These are phyloP conservation scores for Chorisops tibialis DNA, from an alignment of 2,888 invertebrate genomes.

Conservation along the genomic window DNA sequence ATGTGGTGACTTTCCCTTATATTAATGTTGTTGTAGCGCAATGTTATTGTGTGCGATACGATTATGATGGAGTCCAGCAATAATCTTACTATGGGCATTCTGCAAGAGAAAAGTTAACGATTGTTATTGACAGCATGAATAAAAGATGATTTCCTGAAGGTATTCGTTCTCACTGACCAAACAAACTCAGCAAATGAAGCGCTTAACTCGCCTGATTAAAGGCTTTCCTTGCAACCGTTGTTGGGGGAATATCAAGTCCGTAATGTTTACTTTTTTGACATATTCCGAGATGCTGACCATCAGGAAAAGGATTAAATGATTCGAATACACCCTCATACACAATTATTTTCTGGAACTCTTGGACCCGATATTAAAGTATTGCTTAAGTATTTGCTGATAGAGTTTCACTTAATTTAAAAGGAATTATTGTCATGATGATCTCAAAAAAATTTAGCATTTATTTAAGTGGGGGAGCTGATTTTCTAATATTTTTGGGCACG, in stretches of 20 bases:
- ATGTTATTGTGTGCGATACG: too few species aligned
- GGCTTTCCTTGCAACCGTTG: not conserved
- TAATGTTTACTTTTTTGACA: slow-evolving; percentile 5
- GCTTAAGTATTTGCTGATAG: not conserved
- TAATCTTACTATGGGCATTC: too few species aligned
- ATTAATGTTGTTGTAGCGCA: too few species aligned
- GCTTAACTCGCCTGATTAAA: slow-evolving; percentile 30
- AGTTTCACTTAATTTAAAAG: slow-evolving; percentile 11
- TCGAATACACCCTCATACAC: too few species aligned
- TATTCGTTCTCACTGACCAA: not conserved
- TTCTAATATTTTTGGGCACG: too few species aligned
- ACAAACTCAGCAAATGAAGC: slow-evolving; percentile 26
- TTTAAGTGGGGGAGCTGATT: not conserved
- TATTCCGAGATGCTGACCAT: not conserved
- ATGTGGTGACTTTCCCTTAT: too few species aligned
- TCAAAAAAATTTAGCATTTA: not conserved
- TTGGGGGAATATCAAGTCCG: not conserved
- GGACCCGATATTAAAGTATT: not conserved
- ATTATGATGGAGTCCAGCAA: too few species aligned
- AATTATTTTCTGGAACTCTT: not conserved
- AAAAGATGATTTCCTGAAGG: slow-evolving; percentile 14
- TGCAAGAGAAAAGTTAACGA: not conserved
- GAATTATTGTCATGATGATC: slow-evolving; percentile 2
- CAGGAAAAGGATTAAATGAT: slow-evolving; percentile 7
- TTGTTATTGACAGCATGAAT: slow-evolving; percentile 17